These are phyloP conservation scores for Colletes gigas DNA, from an alignment of 1,140 invertebrate genomes.

Conservation along the genomic window DNA sequence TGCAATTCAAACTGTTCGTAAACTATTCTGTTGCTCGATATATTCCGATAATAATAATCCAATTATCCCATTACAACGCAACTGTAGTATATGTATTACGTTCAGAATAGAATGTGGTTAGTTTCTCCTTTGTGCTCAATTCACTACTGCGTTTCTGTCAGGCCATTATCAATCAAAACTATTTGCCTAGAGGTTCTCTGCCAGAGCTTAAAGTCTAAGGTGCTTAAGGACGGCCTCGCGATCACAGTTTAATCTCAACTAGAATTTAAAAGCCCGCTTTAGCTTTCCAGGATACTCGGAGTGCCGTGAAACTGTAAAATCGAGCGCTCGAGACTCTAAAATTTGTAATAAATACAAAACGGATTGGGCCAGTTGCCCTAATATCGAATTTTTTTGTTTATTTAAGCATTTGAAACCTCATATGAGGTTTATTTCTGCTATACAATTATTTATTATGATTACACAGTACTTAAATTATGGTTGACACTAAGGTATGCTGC, in stretches of 20 bases:
- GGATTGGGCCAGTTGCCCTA: no score
- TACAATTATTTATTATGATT: no score
- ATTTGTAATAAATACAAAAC: background rate
- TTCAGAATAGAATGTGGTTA: slow-evolving; percentile 18
- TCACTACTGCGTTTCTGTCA: slow-evolving; percentile 38
- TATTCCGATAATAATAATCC: background rate
- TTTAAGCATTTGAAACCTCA: no score
- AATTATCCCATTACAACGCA: slow-evolving; percentile 21
- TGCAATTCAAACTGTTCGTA: background rate
- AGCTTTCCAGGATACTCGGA: slow-evolving; percentile 14
- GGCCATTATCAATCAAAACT: slow-evolving; percentile 40
- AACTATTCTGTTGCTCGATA: background rate
- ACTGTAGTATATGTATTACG: slow-evolving; percentile 36
- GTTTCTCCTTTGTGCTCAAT: slow-evolving; percentile 50
- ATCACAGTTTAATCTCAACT: slow-evolving; percentile 51
- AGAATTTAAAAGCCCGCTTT: slow-evolving; percentile 37
- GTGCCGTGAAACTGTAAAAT: background rate
- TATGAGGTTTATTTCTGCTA: no score
- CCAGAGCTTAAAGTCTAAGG: slow-evolving; percentile 51
- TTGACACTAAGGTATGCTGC: no score
- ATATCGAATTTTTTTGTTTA: no score
- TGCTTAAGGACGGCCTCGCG: slow-evolving; percentile 35
- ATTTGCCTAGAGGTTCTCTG: slow-evolving; percentile 39
- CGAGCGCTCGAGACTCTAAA: background rate
- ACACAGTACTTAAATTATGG: no score